Evolutionary conservation across 2,888 invertebrate genomes (phyloP).

Genomic region (Cheilosia grossa): DNA sequence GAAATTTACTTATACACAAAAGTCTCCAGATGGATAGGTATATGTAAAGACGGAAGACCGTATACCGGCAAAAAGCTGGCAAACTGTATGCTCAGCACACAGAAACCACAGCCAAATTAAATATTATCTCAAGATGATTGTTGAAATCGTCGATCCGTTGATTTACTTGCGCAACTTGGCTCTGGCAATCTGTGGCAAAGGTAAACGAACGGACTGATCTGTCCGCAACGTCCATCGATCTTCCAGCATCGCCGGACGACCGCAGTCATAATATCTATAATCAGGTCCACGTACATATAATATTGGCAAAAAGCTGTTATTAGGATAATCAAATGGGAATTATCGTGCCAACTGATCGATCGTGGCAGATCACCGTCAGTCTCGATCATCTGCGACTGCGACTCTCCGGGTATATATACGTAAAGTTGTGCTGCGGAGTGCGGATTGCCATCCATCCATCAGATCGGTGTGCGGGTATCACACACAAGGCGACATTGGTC

Average conservation of each 20-base stretch:
- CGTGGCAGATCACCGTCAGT: conserved; percentile 74
- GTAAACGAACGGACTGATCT: conserved; percentile 65
- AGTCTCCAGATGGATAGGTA: conserved; percentile 18
- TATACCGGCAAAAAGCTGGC: conserved; percentile 18
- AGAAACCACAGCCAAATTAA: conserved; percentile 62
- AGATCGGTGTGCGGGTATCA: conserved; percentile 23
- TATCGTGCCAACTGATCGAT: conserved; percentile 81
- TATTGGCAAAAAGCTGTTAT: conserved; percentile 83
- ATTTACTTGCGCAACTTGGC: conserved; percentile 65
- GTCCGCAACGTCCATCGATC: conserved; percentile 30
- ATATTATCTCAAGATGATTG: conserved; percentile 75
- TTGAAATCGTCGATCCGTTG: conserved; percentile 69
- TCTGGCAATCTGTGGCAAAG: conserved; percentile 69
- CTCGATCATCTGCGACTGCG: conserved; percentile 59
- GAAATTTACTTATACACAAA: conserved; percentile 57
- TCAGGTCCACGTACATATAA: conserved; percentile 83
- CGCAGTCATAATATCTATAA: conserved; percentile 82
- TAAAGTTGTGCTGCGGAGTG: conserved; percentile 32
- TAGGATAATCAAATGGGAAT: conserved; percentile 84
- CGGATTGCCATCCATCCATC: conserved; percentile 56
- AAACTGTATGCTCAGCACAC: conserved; percentile 46
- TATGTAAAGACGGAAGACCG: conserved; percentile 7
- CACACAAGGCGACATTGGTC: conserved; percentile 60
- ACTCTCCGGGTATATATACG: background rate
- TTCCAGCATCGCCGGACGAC: conserved; percentile 55